Conservation (phyloP, 30 jellyfish, hydroid and myxozoan genomes). For the Hydractinia symbiolongicarpus region DNA sequence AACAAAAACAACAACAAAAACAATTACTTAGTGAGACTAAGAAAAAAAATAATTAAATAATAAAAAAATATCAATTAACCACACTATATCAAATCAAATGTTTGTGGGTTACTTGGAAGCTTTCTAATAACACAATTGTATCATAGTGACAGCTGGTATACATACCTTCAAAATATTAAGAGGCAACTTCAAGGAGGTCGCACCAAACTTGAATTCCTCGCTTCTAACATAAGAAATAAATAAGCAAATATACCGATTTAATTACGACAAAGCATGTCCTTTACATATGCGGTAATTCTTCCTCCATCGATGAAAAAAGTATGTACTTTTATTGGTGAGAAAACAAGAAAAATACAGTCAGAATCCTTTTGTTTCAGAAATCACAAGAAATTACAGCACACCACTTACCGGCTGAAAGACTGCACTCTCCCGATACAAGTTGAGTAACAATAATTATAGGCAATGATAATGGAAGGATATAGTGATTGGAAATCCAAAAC, state of each 20-base stretch:
- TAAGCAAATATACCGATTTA: too few species aligned
- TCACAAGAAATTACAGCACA: background rate
- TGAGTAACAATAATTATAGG: constrained; percentile 91
- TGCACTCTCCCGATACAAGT: constrained; percentile 91
- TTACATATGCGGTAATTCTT: background rate
- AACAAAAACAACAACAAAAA: too few species aligned
- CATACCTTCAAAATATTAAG: constrained; percentile 41
- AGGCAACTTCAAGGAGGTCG: constrained; percentile 58
- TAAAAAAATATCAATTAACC: too few species aligned
- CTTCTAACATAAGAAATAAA: constrained; percentile 18
- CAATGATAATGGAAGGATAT: constrained; percentile 96
- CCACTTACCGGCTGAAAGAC: constrained; percentile 66
- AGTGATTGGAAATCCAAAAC: constrained; percentile 94
- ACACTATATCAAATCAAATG: too few species aligned
- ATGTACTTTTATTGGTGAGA: background rate
- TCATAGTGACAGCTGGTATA: too few species aligned
- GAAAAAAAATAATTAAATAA: too few species aligned
- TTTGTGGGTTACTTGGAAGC: too few species aligned
- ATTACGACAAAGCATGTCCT: background rate
- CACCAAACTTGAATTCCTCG: constrained; percentile 62
- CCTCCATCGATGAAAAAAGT: background rate
- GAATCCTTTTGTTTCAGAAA: background rate
- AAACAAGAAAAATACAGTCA: background rate
- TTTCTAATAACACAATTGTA: too few species aligned
- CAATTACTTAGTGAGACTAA: too few species aligned